Percentiles rank a stretch among this genome's conserved stretches.
Conservation (phyloP, 2,888 invertebrate species). For the Gandaritis pyraliata region DNA sequence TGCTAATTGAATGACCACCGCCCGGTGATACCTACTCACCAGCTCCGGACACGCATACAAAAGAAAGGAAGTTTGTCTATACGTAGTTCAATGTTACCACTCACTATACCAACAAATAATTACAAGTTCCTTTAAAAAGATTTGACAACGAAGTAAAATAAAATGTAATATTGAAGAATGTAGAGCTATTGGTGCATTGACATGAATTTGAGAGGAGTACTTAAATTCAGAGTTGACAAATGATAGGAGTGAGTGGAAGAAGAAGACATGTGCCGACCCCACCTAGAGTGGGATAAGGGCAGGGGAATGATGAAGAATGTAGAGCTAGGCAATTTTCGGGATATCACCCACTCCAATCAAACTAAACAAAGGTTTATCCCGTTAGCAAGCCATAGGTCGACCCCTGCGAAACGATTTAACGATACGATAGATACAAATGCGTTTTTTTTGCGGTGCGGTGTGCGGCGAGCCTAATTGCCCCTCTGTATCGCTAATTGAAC, state of each 20-base stretch:
- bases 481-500: slow-evolving; percentile 72
- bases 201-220: no score
- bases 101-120: no score
- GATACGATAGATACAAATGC: slow-evolving; percentile 21
- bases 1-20: slow-evolving; percentile 74
- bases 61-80: slow-evolving; percentile 3
- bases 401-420: neutral
- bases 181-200: no score
- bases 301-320: no score
- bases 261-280: no score
- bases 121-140: no score
- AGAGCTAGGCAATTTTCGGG: neutral
- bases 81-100: no score
- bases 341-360: neutral
- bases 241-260: no score
- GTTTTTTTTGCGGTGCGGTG: slow-evolving; percentile 61
- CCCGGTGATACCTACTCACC: slow-evolving; percentile 32
- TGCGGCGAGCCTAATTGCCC: slow-evolving; percentile 68
- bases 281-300: no score
- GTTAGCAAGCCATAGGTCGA: neutral
- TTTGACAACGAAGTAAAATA: no score
- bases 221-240: no score
- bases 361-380: neutral
- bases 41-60: neutral
- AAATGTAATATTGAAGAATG: no score